A percentile compares a stretch with the other conserved stretches of the same genome.
Evolutionary conservation across 2,888 invertebrate species (phyloP).

Genomic region (Rugalucina vietnamica): DNA sequence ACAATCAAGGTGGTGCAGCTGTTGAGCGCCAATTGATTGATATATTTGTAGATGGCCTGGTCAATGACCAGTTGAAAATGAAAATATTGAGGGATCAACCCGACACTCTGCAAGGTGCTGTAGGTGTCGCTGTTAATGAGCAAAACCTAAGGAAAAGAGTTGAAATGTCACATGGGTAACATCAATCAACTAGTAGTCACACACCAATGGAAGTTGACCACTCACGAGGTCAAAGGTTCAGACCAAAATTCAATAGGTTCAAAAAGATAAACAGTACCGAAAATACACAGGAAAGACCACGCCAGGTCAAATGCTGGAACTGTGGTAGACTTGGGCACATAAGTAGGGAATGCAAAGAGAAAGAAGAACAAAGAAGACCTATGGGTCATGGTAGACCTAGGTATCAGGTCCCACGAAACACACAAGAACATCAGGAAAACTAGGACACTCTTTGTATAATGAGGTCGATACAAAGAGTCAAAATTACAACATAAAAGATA

Average conservation of each 20-base stretch:
- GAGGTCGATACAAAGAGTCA: constrained; percentile 20
- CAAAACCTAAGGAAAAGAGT: background rate
- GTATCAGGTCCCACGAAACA: background rate
- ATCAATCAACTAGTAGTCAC: background rate
- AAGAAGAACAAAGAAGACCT: background rate
- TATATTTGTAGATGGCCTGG: constrained; percentile 27
- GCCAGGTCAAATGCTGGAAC: background rate
- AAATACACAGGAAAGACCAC: background rate
- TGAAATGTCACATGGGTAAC: background rate
- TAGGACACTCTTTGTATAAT: constrained; percentile 4
- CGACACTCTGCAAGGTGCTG: background rate
- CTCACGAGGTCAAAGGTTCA: background rate
- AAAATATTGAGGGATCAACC: background rate
- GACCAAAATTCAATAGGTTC: background rate
- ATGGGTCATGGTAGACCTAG: constrained; percentile 4
- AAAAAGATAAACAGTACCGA: too few species aligned
- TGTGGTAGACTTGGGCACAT: background rate
- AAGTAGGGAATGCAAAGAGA: background rate
- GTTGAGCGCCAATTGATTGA: constrained; percentile 25
- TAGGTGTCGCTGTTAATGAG: background rate
- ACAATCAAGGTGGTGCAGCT: constrained; percentile 10
- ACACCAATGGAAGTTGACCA: background rate
- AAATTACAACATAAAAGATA: background rate
- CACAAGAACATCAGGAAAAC: constrained; percentile 21
- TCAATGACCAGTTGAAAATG: too few species aligned